Percentiles rank a stretch among this genome's conserved stretches.
phyloP scores from a whole-genome alignment of 2,888 invertebrate genomes.

The Nephrocerus scutellatus region DNA sequence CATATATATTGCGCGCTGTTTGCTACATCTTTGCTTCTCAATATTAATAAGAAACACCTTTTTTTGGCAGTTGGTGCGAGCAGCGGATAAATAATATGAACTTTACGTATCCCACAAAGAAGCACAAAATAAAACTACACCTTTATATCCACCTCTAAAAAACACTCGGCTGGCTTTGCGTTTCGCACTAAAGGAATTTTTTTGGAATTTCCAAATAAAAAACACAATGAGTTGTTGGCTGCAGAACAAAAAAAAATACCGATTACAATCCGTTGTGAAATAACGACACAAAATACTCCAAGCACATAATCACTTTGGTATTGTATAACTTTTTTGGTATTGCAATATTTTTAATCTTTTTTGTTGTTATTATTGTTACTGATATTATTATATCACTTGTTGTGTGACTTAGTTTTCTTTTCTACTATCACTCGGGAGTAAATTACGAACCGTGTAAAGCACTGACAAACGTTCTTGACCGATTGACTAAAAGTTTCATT shows the following conservation, averaged over 20 bases:
- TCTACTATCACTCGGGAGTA: constrained; percentile 17
- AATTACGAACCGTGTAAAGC: constrained; percentile 29
- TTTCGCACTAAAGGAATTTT: too few species aligned
- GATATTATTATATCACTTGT: constrained; percentile 1
- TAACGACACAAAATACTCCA: constrained; percentile 3
- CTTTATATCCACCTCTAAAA: too few species aligned
- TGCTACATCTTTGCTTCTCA: too few species aligned
- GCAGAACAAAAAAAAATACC: too few species aligned
- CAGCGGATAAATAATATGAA: too few species aligned
- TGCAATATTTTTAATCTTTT: constrained; percentile 9
- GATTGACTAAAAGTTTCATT: constrained; percentile 45
- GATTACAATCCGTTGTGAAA: too few species aligned
- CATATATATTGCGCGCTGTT: too few species aligned
- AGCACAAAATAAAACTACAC: not conserved
- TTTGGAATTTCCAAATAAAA: too few species aligned
- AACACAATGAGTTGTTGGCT: too few species aligned
- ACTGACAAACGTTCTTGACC: constrained; percentile 45
- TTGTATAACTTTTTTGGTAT: constrained; percentile 30
- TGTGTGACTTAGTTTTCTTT: constrained; percentile 11
- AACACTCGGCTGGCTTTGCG: too few species aligned
- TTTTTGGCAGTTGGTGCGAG: too few species aligned
- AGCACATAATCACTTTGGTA: constrained; percentile 4
- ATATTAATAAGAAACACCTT: too few species aligned
- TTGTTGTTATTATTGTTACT: constrained; percentile 7
- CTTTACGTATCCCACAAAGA: not conserved